These are phyloP conservation scores for Ridgeia piscesae DNA, from an alignment of 1,140 invertebrate species.

Conservation along the genomic window DNA sequence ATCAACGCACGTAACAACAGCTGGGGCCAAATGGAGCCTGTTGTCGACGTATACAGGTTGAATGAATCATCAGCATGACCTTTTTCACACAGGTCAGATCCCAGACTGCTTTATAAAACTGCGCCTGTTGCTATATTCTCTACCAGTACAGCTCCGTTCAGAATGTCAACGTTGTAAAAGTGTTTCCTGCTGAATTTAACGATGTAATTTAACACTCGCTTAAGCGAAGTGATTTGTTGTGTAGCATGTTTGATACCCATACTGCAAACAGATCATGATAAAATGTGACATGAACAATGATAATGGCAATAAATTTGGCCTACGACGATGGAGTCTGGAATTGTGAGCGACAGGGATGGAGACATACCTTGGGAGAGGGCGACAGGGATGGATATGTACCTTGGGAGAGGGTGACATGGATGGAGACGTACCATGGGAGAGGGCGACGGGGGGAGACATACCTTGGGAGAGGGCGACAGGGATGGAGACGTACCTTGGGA, in stretches of 20 bases:
- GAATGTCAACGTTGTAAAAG: not conserved
- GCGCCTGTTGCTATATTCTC: not conserved
- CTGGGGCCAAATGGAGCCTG: not conserved
- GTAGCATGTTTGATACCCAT: too few relatives aligned
- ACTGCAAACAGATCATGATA: too few relatives aligned
- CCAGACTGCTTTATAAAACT: not conserved
- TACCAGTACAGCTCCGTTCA: not conserved
- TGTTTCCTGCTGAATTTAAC: not conserved
- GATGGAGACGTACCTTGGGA: conserved; percentile 84
- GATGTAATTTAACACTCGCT: not conserved
- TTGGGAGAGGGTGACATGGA: too few relatives aligned
- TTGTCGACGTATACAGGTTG: too few relatives aligned
- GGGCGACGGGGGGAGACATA: too few relatives aligned
- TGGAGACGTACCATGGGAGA: conserved; percentile 64
- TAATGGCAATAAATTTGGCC: too few relatives aligned
- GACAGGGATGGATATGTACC: conserved; percentile 66
- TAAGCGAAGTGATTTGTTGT: too few relatives aligned
- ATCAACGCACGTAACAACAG: not conserved
- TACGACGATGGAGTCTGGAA: too few relatives aligned
- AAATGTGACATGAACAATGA: too few relatives aligned
- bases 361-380: conserved; percentile 79
- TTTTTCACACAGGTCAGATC: not conserved
- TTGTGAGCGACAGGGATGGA: too few relatives aligned
- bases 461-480: conserved; percentile 78
- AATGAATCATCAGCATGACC: not conserved